Evolutionary conservation across 2,797 vertebrate genomes (phyloP), one percentile per base, ranked within the genome.

Genomic region (Hybognathus amarus): DNA sequence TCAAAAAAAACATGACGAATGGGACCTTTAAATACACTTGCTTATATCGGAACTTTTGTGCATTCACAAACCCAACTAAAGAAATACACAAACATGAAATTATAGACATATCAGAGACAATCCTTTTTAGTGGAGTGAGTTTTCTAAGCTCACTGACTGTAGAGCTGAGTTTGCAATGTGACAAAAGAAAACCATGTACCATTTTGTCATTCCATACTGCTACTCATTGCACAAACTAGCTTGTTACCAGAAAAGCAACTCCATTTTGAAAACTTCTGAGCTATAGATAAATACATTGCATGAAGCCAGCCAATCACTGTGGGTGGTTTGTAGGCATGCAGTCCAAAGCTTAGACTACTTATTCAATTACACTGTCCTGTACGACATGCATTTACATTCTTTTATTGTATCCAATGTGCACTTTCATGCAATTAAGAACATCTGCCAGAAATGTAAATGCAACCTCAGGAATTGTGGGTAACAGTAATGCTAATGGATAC

Each of bases 381-480:
- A 42, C 0, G 8, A 61, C 74, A 56, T 42, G 71, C 74, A 38
- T 42, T 76, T 30, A 24, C 13, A 47, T 47, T 47, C 4, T 7
- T 64, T 20, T 71, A 42, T 18, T 9, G 13, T 38, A 56, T 68
- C n/a, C 50, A 30, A 8, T 68, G 24, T 40, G 24, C 24, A 18
- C 15, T 68, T 56, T 59, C 11, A 76, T n/a, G 12, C 22, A n/a
- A 52, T 42, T 63, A 42, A 15, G 33, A 38, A 11, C 22, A 40
- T 52, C 71, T 68, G 24, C 24, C 71, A 30, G 8, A 47, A 22
- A 71, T 30, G 38, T 40, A 61, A 77, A 76, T 76, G n/a, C 36
- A 42, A 40, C 54, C 15, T 61, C n/a, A 42, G 52, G 15, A 61
- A 77, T 20, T 38, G 33, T 38, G 22, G 20, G 20, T 76, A 75